Evolutionary conservation across 2,113 vertebrate genomes (phyloP).

Genomic region (Pterophyllum scalare): DNA sequence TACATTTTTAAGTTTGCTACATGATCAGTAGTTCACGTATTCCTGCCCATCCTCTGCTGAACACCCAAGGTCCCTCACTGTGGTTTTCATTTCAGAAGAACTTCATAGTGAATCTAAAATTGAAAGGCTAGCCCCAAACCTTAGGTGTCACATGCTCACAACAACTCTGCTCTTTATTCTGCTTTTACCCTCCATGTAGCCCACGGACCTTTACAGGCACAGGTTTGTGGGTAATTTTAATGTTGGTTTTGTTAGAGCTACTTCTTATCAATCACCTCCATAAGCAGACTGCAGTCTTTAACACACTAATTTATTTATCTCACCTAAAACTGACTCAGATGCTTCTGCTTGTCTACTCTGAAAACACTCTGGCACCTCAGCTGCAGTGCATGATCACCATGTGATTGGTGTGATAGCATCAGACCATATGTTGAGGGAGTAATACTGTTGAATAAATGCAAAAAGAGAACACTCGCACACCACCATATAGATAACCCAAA

Average conservation of each 20-base stretch:
- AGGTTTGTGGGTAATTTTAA: background rate
- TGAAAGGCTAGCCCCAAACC: constrained; percentile 38
- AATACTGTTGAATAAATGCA: background rate
- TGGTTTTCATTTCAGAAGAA: constrained; percentile 27
- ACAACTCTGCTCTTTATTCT: constrained; percentile 4
- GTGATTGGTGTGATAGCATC: background rate
- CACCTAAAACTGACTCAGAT: background rate
- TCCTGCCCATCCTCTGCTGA: background rate
- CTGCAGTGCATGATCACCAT: background rate
- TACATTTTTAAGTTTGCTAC: background rate
- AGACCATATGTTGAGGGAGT: background rate
- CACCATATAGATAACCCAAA: background rate
- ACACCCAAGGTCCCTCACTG: constrained; percentile 19
- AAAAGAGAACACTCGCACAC: background rate
- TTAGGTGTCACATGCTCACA: constrained; percentile 34
- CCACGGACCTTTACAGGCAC: background rate
- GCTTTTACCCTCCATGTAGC: background rate
- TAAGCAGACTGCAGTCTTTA: background rate
- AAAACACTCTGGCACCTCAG: constrained; percentile 17
- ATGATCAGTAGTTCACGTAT: background rate
- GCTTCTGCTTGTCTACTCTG: background rate
- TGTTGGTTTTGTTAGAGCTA: background rate
- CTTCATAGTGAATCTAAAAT: constrained; percentile 44
- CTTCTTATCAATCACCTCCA: background rate
- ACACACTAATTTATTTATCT: background rate